phyloP scores from a whole-genome alignment of 2,113 vertebrate genomes.

The Lota lota region DNA sequence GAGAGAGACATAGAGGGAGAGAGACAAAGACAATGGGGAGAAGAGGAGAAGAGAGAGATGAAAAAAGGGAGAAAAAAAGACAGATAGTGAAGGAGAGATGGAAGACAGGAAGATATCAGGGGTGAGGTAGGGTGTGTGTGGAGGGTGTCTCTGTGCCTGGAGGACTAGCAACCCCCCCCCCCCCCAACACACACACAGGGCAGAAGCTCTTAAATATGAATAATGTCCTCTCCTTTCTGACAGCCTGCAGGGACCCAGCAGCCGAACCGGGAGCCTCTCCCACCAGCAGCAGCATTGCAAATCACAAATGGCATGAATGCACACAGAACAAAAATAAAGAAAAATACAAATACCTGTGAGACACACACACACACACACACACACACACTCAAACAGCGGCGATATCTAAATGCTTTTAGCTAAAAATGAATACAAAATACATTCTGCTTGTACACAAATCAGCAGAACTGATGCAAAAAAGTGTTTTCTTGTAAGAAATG shows the following conservation, averaged over 20 bases:
- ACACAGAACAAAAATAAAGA: slow-evolving; percentile 61
- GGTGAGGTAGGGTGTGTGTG: no score
- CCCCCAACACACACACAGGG: slow-evolving; percentile 30
- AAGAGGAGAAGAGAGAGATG: background rate
- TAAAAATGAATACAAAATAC: background rate
- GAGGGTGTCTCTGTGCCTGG: no score
- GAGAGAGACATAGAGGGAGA: background rate
- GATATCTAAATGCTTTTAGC: no score
- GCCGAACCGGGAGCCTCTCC: slow-evolving; percentile 17
- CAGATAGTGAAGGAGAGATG: background rate
- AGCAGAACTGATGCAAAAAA: slow-evolving; percentile 34
- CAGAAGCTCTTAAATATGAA: slow-evolving; percentile 59
- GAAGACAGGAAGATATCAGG: background rate
- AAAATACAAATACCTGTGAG: slow-evolving; percentile 45
- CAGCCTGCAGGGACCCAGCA: slow-evolving; percentile 45
- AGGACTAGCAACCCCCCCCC: no score
- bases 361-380: slow-evolving; percentile 27
- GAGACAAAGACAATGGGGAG: background rate
- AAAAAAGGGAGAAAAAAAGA: background rate
- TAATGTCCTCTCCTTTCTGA: slow-evolving; percentile 47
- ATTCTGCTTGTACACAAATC: slow-evolving; percentile 43
- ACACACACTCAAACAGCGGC: slow-evolving; percentile 16
- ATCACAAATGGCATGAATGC: no score
- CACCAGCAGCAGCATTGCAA: no score
- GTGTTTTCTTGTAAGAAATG: no score